Conservation (phyloP, 2,888 invertebrate species). For the Sympetrum striolatum region DNA sequence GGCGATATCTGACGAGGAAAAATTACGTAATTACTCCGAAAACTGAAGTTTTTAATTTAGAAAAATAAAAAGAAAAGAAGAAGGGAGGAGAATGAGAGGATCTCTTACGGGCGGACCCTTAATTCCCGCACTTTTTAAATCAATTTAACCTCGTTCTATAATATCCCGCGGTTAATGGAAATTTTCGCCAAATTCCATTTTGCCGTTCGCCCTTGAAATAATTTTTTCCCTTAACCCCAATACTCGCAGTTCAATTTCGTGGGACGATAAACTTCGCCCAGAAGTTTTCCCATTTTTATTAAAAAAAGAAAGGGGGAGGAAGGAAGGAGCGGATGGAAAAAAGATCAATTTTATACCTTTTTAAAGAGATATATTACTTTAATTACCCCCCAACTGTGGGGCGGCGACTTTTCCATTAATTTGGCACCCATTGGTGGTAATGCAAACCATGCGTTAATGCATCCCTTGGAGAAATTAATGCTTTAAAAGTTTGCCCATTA, state of each 20-base stretch:
- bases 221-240: background rate
- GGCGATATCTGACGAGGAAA: too few relatives aligned
- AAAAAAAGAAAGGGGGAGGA: background rate
- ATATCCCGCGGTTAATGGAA: conserved; percentile 23
- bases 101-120: background rate
- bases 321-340: too few relatives aligned
- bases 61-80: background rate
- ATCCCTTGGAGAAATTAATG: conserved; percentile 31
- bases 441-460: background rate
- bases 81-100: background rate
- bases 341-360: background rate
- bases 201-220: background rate
- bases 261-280: conserved; percentile 21
- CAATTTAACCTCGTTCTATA: conserved; percentile 6
- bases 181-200: conserved; percentile 11
- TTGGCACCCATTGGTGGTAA: conserved; percentile 13
- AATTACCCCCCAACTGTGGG: background rate
- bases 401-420: conserved; percentile 26
- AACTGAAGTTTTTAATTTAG: too few relatives aligned
- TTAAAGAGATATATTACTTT: conserved; percentile 29
- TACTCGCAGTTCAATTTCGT: conserved; percentile 16
- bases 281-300: background rate
- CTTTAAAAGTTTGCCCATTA: conserved; percentile 15
- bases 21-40: too few relatives aligned
- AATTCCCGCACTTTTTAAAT: background rate